Evolutionary conservation across 2,113 vertebrate genomes (phyloP).

Genomic region (Anseranas semipalmata): DNA sequence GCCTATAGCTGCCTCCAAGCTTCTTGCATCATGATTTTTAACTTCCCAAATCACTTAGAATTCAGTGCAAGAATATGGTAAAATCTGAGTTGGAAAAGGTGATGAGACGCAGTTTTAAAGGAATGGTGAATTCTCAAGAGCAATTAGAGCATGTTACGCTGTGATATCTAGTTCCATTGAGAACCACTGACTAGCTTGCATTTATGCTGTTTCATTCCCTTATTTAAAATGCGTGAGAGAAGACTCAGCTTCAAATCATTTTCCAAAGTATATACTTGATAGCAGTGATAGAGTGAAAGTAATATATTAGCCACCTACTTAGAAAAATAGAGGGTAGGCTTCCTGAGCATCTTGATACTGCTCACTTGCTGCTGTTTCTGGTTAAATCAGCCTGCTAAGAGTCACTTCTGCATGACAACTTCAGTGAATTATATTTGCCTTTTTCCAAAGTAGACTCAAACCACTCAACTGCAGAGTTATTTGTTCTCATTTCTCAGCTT

Average conservation of each 20-base stretch:
- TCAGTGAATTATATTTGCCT: neutral
- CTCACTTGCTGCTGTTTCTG: neutral
- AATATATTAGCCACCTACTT: neutral
- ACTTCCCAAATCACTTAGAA: neutral
- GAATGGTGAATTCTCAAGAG: neutral
- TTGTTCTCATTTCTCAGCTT: neutral
- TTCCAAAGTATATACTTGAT: neutral
- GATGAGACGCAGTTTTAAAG: neutral
- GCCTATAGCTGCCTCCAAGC: neutral
- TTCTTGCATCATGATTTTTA: neutral
- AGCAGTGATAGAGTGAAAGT: conserved; percentile 9
- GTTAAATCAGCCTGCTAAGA: neutral
- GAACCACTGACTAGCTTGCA: neutral
- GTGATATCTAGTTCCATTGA: neutral
- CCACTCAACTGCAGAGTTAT: neutral
- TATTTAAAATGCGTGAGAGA: neutral
- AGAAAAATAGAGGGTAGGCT: conserved; percentile 4
- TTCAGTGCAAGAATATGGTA: neutral
- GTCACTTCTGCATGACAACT: neutral
- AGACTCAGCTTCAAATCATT: neutral
- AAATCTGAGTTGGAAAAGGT: neutral
- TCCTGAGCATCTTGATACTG: neutral
- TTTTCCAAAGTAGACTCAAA: neutral
- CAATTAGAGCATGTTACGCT: neutral
- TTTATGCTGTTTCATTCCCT: neutral